Evolutionary conservation across 1,140 invertebrate species (phyloP), one percentile per base, ranked within the genome.

Genomic region (Zeugodacus cucurbitae): DNA sequence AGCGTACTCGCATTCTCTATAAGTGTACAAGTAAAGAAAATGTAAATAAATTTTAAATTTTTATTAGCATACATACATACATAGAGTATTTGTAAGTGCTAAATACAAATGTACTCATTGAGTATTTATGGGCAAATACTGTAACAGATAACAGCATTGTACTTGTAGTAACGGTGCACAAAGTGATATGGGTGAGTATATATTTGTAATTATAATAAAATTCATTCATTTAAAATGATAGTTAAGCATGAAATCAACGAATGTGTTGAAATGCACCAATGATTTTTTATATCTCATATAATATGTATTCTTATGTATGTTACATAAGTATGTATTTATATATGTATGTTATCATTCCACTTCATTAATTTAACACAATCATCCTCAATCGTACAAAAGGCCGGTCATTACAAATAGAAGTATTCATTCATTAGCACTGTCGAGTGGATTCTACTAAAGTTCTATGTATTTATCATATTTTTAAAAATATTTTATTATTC

Each of bases 141-240:
- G 8, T 59, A 59, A 59, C n/a, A 59, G 20, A 59, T 26, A 26
- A 10, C 58, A n/a, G 58, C 58, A 62, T 54, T 54, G 2, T 20
- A 54, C 0, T 26, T 26, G 17, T 54, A 20, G 4, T 17, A 54
- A 20, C 7, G 37, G 54, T n/a, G n/a, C n/a, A n/a, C n/a, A n/a
- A n/a, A n/a, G n/a, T n/a, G 17, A 17, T 41, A 44, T 48, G 48
- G 20, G 17, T 14, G 41, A 20, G 22, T 41, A 74, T 0, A 26
- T 62, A 62, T 11, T 26, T 2, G 70, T 34, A 59, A 22, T 62
- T 82, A 82, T 82, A 82, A 82, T 82, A 48, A 82, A 82, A 82
- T 82, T 82, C 44, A 54, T 82, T 48, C 74, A 82, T 82, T 48
- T 8, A 54, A 82, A 29, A 82, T 74, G 70, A 74, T 10, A 54